Evolutionary conservation across 2,888 invertebrate genomes (phyloP).

Genomic region (Macroteleia sp.): DNA sequence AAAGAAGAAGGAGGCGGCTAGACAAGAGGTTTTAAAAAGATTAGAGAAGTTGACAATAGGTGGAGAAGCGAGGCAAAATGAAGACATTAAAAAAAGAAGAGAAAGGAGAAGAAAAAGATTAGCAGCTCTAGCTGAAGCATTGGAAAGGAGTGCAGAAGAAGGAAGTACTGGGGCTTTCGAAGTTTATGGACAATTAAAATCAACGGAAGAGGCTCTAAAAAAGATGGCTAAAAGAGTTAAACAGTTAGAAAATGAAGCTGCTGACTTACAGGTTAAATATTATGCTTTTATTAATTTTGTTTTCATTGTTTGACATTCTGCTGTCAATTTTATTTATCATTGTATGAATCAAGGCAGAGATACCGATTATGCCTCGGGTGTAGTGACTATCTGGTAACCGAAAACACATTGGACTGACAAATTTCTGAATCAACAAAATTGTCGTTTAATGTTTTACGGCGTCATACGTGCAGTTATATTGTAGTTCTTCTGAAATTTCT

Average conservation of each 20-base stretch:
- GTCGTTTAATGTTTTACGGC: too few species aligned
- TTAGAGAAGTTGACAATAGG: constrained; percentile 81
- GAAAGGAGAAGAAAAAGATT: constrained; percentile 78
- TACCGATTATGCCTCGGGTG: too few species aligned
- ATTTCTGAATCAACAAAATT: too few species aligned
- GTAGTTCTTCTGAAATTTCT: too few species aligned
- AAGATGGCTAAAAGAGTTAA: constrained; percentile 79
- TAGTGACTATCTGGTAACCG: too few species aligned
- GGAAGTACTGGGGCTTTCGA: constrained; percentile 80
- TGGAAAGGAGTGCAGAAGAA: constrained; percentile 78
- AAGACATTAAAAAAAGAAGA: constrained; percentile 72
- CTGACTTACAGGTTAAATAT: constrained; percentile 80
- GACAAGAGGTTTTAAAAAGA: constrained; percentile 78
- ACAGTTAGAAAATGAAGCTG: constrained; percentile 80
- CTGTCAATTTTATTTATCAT: too few species aligned
- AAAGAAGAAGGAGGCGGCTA: constrained; percentile 79
- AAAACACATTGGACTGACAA: too few species aligned
- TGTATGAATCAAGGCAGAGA: too few species aligned
- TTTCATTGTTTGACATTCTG: too few species aligned
- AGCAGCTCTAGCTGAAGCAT: constrained; percentile 77
- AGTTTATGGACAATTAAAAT: constrained; percentile 81
- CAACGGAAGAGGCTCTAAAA: constrained; percentile 81
- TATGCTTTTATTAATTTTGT: too few species aligned
- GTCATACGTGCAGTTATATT: too few species aligned
- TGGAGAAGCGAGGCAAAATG: constrained; percentile 78